These are phyloP conservation scores for Syrrhaptes paradoxus DNA, from an alignment of 2,113 vertebrate species.

Conservation along the genomic window DNA sequence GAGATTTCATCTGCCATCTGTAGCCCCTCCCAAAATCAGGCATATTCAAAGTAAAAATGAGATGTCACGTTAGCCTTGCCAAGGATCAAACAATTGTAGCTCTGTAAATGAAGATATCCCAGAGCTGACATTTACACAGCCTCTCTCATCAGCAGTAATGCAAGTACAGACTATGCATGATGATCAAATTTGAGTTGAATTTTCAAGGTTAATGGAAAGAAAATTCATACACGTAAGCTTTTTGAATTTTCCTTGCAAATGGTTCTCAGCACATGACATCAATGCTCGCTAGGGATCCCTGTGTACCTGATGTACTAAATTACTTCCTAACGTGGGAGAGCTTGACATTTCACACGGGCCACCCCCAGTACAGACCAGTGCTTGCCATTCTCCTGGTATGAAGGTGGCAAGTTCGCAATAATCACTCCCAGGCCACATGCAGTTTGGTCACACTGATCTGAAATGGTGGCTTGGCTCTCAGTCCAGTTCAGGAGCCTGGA, in stretches of 20 bases:
- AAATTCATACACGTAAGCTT: neutral
- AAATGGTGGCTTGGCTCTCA: neutral
- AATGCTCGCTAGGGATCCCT: neutral
- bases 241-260: neutral
- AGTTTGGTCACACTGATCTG: neutral
- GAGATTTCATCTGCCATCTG: neutral
- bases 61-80: neutral
- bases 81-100: neutral
- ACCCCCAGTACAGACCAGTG: neutral
- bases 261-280: neutral
- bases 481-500: neutral
- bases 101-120: neutral
- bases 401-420: accelerated
- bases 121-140: neutral
- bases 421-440: neutral
- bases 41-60: neutral
- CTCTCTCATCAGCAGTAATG: neutral
- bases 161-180: neutral
- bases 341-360: neutral
- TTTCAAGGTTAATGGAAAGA: neutral
- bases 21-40: neutral
- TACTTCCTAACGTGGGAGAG: accelerated
- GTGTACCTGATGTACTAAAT: neutral
- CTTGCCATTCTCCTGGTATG: neutral
- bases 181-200: neutral